phyloP scores from a whole-genome alignment of 2,113 vertebrate genomes.

The Rhadina sibilatrix region DNA sequence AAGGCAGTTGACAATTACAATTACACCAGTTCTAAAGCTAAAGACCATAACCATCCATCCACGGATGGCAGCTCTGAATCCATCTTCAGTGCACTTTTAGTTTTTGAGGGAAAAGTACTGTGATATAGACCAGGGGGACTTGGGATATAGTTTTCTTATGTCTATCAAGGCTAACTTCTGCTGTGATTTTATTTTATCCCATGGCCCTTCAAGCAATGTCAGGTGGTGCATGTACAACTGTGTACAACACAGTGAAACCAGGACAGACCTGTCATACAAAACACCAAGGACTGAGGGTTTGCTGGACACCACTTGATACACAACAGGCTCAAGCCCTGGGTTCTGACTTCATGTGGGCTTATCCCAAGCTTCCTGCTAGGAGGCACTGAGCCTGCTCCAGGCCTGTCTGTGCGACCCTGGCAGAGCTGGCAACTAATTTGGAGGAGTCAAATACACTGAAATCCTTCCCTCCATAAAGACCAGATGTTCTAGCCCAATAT shows the following conservation, averaged over 20 bases:
- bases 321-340: not conserved
- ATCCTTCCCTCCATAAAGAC: not conserved
- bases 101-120: not conserved
- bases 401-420: not conserved
- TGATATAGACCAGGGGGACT: not conserved
- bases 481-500: conserved; percentile 30
- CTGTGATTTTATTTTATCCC: not conserved
- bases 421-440: not conserved
- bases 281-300: not conserved
- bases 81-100: not conserved
- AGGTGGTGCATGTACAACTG: not conserved
- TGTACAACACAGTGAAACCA: not conserved
- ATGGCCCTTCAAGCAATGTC: not conserved
- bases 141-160: not conserved
- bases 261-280: not conserved
- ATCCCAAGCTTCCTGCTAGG: not conserved
- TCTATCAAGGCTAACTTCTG: not conserved
- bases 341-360: not conserved
- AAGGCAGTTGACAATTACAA: not conserved
- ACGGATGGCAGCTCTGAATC: not conserved
- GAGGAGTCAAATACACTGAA: not conserved
- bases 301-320: fast-evolving
- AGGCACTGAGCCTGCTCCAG: not conserved
- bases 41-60: not conserved
- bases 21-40: not conserved